Conservation (phyloP, 2,888 invertebrate species). For the Sphaerophoria taeniata region DNA sequence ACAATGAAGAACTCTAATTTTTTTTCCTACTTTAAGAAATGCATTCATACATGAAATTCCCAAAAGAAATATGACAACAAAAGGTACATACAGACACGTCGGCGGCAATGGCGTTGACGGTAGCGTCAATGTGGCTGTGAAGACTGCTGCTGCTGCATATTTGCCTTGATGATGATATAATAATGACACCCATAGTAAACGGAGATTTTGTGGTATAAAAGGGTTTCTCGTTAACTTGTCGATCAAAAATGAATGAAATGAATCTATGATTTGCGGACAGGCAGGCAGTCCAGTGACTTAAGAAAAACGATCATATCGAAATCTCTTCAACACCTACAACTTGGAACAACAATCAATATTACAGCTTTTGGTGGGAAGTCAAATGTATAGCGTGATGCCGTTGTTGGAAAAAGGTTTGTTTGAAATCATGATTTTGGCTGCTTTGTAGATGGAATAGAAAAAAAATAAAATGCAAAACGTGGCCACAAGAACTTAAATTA, state of each 20-base stretch:
- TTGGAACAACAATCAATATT: no score
- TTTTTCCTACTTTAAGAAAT: constrained; percentile 9
- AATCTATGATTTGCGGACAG: not conserved
- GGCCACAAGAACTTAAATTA: no score
- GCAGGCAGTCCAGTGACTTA: not conserved
- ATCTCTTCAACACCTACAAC: constrained; percentile 2
- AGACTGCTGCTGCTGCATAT: not conserved
- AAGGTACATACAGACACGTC: constrained; percentile 32
- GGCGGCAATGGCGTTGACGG: constrained; percentile 23
- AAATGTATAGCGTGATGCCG: no score
- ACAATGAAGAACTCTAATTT: constrained; percentile 53
- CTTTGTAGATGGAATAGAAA: no score
- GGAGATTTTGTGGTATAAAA: constrained; percentile 46
- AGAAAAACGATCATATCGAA: constrained; percentile 1
- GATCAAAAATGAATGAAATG: constrained; percentile 30
- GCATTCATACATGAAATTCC: constrained; percentile 17
- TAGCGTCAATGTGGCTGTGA: not conserved
- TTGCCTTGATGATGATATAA: not conserved
- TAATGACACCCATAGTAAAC: constrained; percentile 64
- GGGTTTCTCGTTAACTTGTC: constrained; percentile 20
- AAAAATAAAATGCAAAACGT: no score
- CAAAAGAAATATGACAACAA: constrained; percentile 53
- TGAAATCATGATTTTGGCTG: no score
- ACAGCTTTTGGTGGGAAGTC: no score
- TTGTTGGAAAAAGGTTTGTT: no score